These are phyloP conservation scores for Calliscelio sp. DNA, from an alignment of 2,888 invertebrate genomes.

Conservation along the genomic window DNA sequence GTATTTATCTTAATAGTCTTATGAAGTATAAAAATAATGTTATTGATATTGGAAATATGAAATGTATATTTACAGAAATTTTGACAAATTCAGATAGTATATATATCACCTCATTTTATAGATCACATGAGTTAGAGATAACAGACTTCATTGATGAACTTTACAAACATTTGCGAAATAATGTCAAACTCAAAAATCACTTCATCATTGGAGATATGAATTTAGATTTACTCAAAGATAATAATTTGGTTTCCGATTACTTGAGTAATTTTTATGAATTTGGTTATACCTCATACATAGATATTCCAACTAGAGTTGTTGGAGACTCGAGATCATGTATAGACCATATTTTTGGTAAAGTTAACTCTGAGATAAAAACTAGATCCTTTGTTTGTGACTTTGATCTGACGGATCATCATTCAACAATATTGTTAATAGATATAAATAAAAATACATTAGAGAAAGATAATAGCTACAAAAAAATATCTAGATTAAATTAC, in stretches of 20 bases:
- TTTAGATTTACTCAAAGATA: constrained; percentile 3
- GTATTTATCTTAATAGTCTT: too few species aligned
- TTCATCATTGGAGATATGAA: constrained; percentile 12
- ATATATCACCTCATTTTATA: too few species aligned
- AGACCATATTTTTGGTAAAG: constrained; percentile 5
- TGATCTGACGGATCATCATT: too few species aligned
- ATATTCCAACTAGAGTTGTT: constrained; percentile 11
- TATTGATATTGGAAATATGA: too few species aligned
- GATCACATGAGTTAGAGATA: too few species aligned
- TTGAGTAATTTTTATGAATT: background rate
- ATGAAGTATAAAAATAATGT: too few species aligned
- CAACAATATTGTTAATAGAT: too few species aligned
- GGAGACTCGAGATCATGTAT: background rate
- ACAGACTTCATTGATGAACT: background rate
- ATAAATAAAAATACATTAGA: background rate
- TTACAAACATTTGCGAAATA: background rate
- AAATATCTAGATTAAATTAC: constrained; percentile 10
- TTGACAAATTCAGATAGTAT: too few species aligned
- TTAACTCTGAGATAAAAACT: too few species aligned
- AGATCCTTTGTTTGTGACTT: too few species aligned
- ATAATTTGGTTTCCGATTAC: background rate
- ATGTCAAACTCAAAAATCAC: background rate
- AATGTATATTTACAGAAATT: too few species aligned
- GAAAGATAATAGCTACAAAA: background rate
- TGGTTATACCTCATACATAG: constrained; percentile 1